These are phyloP conservation scores for Ceratina australensis DNA, from an alignment of 1,140 invertebrate genomes.

Conservation along the genomic window DNA sequence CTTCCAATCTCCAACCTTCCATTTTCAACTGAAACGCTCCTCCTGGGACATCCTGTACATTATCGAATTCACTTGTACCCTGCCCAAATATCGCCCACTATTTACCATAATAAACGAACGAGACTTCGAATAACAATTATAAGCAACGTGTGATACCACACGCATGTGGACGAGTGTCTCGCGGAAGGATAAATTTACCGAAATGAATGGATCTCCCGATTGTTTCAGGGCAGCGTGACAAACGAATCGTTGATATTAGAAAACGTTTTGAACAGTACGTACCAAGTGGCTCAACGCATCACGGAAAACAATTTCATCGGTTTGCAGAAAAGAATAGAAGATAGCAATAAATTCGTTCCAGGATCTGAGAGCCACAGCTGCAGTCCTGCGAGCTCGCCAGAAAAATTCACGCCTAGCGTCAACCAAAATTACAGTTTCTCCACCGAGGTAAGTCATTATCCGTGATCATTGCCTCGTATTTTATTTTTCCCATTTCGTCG, in stretches of 20 bases:
- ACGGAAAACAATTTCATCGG: constrained; percentile 43
- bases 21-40: too few relatives aligned
- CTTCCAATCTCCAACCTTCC: too few relatives aligned
- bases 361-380: constrained; percentile 60
- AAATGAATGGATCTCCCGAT: neutral
- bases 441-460: constrained; percentile 60
- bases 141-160: too few relatives aligned
- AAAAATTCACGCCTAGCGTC: constrained; percentile 38
- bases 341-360: constrained; percentile 50
- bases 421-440: constrained; percentile 56
- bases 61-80: too few relatives aligned
- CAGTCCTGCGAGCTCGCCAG: constrained; percentile 50
- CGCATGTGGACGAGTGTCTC: too few relatives aligned
- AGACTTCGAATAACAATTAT: too few relatives aligned
- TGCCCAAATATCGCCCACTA: too few relatives aligned
- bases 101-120: too few relatives aligned
- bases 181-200: too few relatives aligned
- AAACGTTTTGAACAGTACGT: constrained; percentile 40
- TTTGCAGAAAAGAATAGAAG: constrained; percentile 42
- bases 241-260: too few relatives aligned
- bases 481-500: neutral
- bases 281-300: constrained; percentile 57
- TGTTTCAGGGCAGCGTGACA: constrained; percentile 31
- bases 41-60: too few relatives aligned
- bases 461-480: too few relatives aligned